Evolutionary conservation across 2,113 vertebrate genomes (phyloP).

Genomic region (Phycodurus eques): DNA sequence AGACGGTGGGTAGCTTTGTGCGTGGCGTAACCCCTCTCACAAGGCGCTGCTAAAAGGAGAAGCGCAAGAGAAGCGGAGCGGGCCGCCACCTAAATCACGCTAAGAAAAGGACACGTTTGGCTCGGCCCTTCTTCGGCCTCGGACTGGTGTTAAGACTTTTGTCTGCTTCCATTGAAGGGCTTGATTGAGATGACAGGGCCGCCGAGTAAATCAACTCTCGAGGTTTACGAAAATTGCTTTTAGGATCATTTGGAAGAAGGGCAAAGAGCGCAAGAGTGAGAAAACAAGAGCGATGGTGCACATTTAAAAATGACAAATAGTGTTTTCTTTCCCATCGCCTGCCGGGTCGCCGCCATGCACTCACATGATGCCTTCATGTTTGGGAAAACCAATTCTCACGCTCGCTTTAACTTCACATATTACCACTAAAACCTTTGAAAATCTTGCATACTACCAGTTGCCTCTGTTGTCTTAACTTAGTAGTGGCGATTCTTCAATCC

Average conservation of each 20-base stretch:
- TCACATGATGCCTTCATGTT: slow-evolving; percentile 50
- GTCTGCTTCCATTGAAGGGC: slow-evolving; percentile 87
- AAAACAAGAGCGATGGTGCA: slow-evolving; percentile 70
- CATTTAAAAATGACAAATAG: slow-evolving; percentile 71
- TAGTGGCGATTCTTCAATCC: not conserved
- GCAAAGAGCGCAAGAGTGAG: slow-evolving; percentile 58
- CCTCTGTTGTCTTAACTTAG: not conserved
- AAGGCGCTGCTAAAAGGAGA: slow-evolving; percentile 80
- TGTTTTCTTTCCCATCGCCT: slow-evolving; percentile 63
- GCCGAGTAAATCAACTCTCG: slow-evolving; percentile 88
- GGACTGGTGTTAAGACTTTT: slow-evolving; percentile 85
- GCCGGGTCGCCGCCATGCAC: slow-evolving; percentile 35
- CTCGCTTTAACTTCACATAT: not conserved
- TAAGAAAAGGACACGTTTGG: slow-evolving; percentile 92
- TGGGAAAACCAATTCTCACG: slow-evolving; percentile 32
- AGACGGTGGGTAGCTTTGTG: slow-evolving; percentile 81
- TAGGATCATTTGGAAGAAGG: slow-evolving; percentile 69
- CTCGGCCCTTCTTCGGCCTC: slow-evolving; percentile 81
- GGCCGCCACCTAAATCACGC: slow-evolving; percentile 93
- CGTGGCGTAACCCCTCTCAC: slow-evolving; percentile 84
- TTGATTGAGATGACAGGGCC: slow-evolving; percentile 91
- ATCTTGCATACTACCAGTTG: not conserved
- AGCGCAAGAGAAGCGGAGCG: slow-evolving; percentile 78
- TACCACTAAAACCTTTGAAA: not conserved
- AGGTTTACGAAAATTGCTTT: slow-evolving; percentile 81